Evolutionary conservation across 2,113 vertebrate species (phyloP), one percentile per base, ranked within the genome.

Genomic region (Barbus barbus): DNA sequence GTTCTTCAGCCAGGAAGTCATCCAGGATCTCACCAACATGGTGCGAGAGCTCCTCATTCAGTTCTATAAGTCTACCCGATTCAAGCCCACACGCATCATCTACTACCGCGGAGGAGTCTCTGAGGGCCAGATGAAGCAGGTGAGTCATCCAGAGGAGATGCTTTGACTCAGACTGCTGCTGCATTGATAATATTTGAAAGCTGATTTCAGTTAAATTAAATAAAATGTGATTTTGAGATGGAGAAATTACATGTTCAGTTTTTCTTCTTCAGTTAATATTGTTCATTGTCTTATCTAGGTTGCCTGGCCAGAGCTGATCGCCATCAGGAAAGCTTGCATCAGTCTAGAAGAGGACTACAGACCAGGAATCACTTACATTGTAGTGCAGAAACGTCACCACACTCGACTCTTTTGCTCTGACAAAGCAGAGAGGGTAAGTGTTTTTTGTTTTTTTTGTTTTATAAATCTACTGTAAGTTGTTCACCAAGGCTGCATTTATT

Each of bases 51-150:
- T 99, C 2, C 91, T 99, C 85, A 99, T 99, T 88, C 98, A 99
- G 91, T 99, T 99, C 87, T 99, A 99, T 93, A 99, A 99, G 89
- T 98, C 98, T 56, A 99, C 98, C 0, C 97, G 97, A 60, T 99
- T 99, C 93, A 99, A 99, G 90, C 98, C 98, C 83, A 99, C 98
- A 0, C 94, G 97, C n/a, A 98, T 99, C 87, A 99, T 99, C 90
- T 99, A 99, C 83, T 99, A 99, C 88, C 96, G 98, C 11, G 98
- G 97, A 16, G 98, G 98, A 0, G 98, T 99, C 5, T 99, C 98
- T 0, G 98, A 99, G 92, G 98, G 98, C 44, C 98, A 99, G 87
- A 99, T 99, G 97, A 99, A 99, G 81, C 98, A 99, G 97, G 98
- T 97, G 88, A 78, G 86, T 9, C 9, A n/a, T 51, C 26, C 20